These are phyloP conservation scores for Micrastur ruficollis DNA, from an alignment of 2,797 vertebrate genomes.

Conservation along the genomic window DNA sequence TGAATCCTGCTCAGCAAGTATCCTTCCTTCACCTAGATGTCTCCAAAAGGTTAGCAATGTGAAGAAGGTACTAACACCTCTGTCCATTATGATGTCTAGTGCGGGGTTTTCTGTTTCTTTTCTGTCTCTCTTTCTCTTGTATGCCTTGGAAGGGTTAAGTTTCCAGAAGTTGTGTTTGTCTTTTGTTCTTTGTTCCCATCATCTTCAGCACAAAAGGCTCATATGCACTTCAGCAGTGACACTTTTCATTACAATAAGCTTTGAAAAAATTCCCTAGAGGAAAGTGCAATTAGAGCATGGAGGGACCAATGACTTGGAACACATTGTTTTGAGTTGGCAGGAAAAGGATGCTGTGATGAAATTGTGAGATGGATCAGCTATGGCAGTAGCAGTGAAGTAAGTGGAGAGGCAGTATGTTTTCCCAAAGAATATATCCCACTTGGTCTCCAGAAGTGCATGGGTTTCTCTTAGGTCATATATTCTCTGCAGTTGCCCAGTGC, in stretches of 20 bases:
- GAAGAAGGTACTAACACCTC: neutral
- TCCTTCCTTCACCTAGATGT: neutral
- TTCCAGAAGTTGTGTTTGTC: accelerated
- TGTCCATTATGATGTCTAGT: neutral
- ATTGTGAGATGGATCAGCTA: neutral
- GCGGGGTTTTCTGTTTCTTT: neutral
- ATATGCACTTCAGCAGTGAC: neutral
- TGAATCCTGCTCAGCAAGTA: neutral
- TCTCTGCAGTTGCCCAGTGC: neutral
- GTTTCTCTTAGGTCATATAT: neutral
- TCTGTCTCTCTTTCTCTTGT: neutral
- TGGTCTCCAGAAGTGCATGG: neutral
- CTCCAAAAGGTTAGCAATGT: neutral
- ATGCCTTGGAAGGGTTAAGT: neutral
- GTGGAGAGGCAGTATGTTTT: neutral
- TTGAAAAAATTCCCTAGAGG: neutral
- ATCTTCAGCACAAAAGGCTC: neutral
- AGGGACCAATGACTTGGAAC: neutral
- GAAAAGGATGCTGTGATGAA: neutral
- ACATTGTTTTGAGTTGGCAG: neutral
- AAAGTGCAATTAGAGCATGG: neutral
- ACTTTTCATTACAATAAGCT: neutral
- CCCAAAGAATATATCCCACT: neutral
- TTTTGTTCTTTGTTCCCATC: neutral
- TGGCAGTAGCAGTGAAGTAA: neutral